Base-by-base conservation (phyloP, 2,113 vertebrate species). In the Thomomys bottae region DNA sequence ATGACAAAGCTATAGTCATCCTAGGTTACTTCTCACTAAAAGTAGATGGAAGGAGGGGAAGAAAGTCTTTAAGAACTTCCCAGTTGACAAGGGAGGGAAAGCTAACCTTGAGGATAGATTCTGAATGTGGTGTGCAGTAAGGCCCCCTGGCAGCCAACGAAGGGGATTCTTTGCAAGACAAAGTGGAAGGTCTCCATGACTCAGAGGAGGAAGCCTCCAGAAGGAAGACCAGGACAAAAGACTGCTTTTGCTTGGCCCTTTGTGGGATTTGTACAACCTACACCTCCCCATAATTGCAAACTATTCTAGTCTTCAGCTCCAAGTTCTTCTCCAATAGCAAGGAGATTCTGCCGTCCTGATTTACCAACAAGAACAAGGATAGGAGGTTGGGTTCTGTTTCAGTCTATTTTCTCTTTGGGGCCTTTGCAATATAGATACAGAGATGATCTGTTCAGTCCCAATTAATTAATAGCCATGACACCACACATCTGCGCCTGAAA, bases 101-200 rank as follows among this genome's bases (percentile, higher is more conserved):
- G 8, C n/a, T 66, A 11, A 5, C 20, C 3, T 42, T 8, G 10
- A 18, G 5, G 54, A 73, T 87, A 67, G 42, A 42, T 78, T 77
- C 64, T 36, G 61, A 18, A 63, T 88, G 67, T 45, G 40, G 87
- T 59, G 68, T 92, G 78, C 80, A 77, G 49, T 49, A 42, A 63
- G 45, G 90, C 90, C 96, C 94, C 80, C 96, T 94, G 49, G 86
- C 88, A 93, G 80, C 70, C 67, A 75, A 10, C 2, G 32, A 10
- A 34, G 17, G n/a, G 54, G 49, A 12, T 21, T 82, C 57, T 81
- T 72, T 68, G 45, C 34, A 67, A 70, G 36, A 73, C 66, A 93
- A 85, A 61, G 2, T 32, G 8, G 10, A 12, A 84, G 32, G 12
- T 20, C 17, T 54, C 49, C 4, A 54, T 15, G 3, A 2, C 28